These are phyloP conservation scores for Orientallactaga sibirica DNA, from an alignment of 2,797 vertebrate species.

Conservation along the genomic window DNA sequence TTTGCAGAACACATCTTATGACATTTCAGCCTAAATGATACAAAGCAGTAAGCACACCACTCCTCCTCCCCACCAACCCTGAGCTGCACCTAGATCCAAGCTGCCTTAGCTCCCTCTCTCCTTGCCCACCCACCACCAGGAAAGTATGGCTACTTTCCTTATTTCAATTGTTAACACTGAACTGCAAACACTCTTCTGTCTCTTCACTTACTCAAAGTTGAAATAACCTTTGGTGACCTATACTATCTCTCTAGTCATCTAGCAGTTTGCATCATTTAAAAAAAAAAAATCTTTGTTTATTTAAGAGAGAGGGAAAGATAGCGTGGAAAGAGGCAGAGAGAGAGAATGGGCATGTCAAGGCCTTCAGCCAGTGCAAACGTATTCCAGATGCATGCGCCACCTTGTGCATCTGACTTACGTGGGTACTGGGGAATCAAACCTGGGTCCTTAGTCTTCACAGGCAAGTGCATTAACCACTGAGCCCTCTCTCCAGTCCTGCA, in stretches of 20 bases:
- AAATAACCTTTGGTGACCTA: neutral
- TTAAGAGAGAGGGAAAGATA: too few species aligned
- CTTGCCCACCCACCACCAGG: neutral
- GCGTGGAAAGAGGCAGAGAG: too few species aligned
- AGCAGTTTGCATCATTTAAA: neutral
- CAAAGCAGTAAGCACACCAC: fast-evolving
- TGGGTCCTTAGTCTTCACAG: too few species aligned
- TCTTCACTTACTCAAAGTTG: neutral
- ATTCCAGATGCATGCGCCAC: too few species aligned
- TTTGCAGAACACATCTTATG: neutral
- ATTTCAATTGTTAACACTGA: neutral
- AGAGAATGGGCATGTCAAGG: too few species aligned
- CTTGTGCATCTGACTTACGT: too few species aligned
- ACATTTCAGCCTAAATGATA: neutral
- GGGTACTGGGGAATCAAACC: too few species aligned
- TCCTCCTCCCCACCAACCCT: neutral
- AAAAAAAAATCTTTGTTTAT: neutral
- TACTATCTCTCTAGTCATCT: neutral
- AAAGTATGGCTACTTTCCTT: neutral
- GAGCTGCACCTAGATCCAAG: neutral
- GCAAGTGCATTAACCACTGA: too few species aligned
- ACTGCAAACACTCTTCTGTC: neutral
- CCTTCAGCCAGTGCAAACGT: too few species aligned
- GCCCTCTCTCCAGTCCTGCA: neutral
- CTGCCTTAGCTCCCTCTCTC: too few species aligned